Percentiles rank a stretch among this genome's conserved stretches.
phyloP scores from a whole-genome alignment of 2,888 invertebrate genomes.

The Amblyjoppa fuscipennis region DNA sequence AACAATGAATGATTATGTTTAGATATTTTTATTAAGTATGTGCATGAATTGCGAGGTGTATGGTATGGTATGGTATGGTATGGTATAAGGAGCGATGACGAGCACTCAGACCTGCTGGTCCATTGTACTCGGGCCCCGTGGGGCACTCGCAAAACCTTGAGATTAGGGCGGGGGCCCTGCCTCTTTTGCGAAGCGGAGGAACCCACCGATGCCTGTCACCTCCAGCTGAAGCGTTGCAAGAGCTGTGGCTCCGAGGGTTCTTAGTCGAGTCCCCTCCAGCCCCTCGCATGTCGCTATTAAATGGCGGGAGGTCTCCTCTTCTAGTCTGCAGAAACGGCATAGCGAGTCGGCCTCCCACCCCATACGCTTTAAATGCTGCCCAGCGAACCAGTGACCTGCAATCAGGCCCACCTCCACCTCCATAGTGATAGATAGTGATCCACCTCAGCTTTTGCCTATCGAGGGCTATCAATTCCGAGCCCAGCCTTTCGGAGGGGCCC shows the following conservation, averaged over 20 bases:
- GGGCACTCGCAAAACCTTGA: not conserved
- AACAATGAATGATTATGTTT: too few species aligned
- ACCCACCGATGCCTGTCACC: not conserved
- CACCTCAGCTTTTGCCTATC: conserved; percentile 12
- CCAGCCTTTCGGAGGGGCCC: conserved; percentile 27
- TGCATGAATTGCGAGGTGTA: too few species aligned
- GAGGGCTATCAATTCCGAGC: conserved; percentile 17
- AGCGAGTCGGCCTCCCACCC: not conserved
- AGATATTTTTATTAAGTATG: too few species aligned
- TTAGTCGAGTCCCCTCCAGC: too few species aligned
- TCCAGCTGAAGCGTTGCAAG: not conserved
- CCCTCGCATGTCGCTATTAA: too few species aligned
- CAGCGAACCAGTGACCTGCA: not conserved
- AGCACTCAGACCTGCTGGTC: too few species aligned
- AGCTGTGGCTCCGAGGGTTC: not conserved
- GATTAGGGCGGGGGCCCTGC: not conserved
- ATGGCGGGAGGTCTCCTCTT: too few species aligned
- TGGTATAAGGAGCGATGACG: too few species aligned
- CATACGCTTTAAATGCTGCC: not conserved
- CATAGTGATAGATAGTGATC: not conserved
- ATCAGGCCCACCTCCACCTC: not conserved
- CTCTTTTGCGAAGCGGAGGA: not conserved
- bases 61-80: too few species aligned
- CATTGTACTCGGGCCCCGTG: not conserved
- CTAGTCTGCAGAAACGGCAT: not conserved